A percentile compares a stretch with the other conserved stretches of the same genome.
Evolutionary conservation across 2,797 vertebrate genomes (phyloP).

Genomic region (Iguana delicatissima): DNA sequence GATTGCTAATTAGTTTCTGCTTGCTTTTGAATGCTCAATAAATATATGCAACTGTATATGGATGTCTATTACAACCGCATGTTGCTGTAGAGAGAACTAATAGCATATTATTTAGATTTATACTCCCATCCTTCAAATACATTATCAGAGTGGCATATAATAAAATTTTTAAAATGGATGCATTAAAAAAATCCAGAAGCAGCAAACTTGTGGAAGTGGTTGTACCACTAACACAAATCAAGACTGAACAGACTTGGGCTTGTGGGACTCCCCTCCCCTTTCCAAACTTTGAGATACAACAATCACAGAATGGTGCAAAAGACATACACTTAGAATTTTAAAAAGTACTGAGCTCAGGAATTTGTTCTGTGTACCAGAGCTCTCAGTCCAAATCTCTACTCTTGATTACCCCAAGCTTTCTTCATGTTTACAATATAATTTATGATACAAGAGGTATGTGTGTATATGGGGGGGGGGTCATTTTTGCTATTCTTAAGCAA

Average conservation of each 20-base stretch:
- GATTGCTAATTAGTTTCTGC: slow-evolving; percentile 68
- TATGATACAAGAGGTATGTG: neutral
- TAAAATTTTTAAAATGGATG: neutral
- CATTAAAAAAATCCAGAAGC: neutral
- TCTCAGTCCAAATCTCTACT: neutral
- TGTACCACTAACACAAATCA: neutral
- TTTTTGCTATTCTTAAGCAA: neutral
- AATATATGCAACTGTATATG: slow-evolving; percentile 61
- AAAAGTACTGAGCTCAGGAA: neutral
- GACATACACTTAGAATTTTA: neutral
- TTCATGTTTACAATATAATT: neutral
- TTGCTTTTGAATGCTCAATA: slow-evolving; percentile 68
- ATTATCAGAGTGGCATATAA: neutral
- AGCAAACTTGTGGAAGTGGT: neutral
- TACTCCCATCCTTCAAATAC: neutral
- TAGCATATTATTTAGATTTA: neutral
- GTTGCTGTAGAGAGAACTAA: slow-evolving; percentile 45
- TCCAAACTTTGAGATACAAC: neutral
- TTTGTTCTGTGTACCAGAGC: neutral
- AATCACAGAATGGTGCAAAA: neutral
- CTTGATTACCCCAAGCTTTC: neutral
- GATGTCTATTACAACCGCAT: slow-evolving; percentile 46
- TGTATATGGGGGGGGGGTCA: neutral
- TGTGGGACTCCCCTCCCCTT: neutral
- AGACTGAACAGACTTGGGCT: neutral